phyloP scores from a whole-genome alignment of 2,797 vertebrate species.

The Spinibarbus caldwelli region DNA sequence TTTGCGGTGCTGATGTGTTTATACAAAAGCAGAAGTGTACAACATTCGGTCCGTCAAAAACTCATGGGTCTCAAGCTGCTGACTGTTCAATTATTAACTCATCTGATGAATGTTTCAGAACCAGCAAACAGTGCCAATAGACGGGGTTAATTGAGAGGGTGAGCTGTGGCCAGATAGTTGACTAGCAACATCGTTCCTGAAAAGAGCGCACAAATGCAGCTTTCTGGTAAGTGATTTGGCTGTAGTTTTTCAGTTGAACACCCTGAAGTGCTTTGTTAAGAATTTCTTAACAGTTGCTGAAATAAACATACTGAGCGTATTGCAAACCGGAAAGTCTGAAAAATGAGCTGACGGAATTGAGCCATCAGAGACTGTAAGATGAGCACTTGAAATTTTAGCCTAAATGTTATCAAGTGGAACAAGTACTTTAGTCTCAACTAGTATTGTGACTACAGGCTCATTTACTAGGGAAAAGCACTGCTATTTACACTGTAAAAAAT shows the following conservation, averaged over 20 bases:
- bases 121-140: conserved; percentile 14
- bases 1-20: not conserved
- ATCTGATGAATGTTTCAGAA: conserved; percentile 35
- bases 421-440: conserved; percentile 1
- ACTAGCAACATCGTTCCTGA: not conserved
- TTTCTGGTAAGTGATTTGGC: not conserved
- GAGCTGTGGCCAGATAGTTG: not conserved
- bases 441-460: not conserved
- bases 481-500: too few species aligned
- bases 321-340: conserved; percentile 19
- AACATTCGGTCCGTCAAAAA: not conserved
- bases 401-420: conserved; percentile 46
- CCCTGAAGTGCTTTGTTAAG: not conserved
- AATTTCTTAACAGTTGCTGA: not conserved
- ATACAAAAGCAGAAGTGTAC: conserved; percentile 1
- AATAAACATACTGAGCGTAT: not conserved
- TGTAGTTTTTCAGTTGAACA: not conserved
- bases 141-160: not conserved
- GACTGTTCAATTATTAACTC: conserved; percentile 38
- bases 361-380: conserved; percentile 17
- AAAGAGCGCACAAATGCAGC: conserved; percentile 12
- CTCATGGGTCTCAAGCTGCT: conserved; percentile 1
- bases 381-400: conserved; percentile 34
- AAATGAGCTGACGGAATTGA: conserved; percentile 11
- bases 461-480: not conserved